phyloP scores from a whole-genome alignment of 2,113 vertebrate species.

The Panthera tigris region DNA sequence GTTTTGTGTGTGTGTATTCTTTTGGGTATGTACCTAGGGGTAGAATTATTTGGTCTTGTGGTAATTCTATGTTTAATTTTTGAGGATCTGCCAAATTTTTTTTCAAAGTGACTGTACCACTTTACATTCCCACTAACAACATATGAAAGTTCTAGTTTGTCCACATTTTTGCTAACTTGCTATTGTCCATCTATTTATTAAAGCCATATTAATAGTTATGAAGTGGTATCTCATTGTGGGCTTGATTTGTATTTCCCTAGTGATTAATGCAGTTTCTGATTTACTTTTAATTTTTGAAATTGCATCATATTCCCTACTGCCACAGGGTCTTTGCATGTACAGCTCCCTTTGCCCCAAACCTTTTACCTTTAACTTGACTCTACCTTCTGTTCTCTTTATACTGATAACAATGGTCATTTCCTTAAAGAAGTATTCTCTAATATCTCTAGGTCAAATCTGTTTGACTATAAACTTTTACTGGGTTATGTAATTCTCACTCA shows the following conservation, averaged over 20 bases:
- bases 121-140: background rate
- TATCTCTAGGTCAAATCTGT: background rate
- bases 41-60: background rate
- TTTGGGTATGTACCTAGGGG: background rate
- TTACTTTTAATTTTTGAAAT: conserved; percentile 27
- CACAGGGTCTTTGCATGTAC: background rate
- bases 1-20: background rate
- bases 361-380: background rate
- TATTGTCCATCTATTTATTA: background rate
- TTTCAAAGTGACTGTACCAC: background rate
- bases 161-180: background rate
- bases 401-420: background rate
- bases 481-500: background rate
- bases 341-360: background rate
- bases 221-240: background rate
- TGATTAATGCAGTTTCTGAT: background rate
- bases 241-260: conserved; percentile 23
- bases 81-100: conserved; percentile 1
- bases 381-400: background rate
- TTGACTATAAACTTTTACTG: background rate
- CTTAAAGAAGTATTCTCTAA: background rate
- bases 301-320: background rate
- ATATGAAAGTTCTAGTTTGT: background rate
- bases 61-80: background rate
- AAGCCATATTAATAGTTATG: background rate